These are phyloP conservation scores for Hyperopisus bebe DNA, from an alignment of 2,113 vertebrate species.

Conservation along the genomic window DNA sequence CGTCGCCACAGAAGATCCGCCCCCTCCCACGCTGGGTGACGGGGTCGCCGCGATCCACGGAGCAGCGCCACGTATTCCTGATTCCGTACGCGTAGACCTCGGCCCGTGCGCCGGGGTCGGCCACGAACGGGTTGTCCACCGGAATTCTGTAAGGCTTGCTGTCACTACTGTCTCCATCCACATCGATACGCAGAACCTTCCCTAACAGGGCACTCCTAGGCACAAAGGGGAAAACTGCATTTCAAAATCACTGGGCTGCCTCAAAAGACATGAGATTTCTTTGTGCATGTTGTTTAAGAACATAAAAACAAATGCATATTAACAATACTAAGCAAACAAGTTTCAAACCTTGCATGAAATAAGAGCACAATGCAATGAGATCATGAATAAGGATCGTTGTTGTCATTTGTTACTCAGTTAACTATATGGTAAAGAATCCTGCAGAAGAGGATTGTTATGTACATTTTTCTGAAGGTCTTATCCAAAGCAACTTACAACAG, in stretches of 20 bases:
- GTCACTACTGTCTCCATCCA: constrained; percentile 58
- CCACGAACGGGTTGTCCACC: constrained; percentile 66
- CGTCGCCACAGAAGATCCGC: constrained; percentile 77
- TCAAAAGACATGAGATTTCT: constrained; percentile 14
- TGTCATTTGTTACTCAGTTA: neutral
- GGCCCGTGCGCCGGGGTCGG: constrained; percentile 50
- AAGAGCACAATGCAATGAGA: neutral
- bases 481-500: neutral
- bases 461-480: neutral
- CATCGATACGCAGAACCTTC: constrained; percentile 72
- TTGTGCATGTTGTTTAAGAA: neutral
- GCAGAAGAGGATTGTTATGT: neutral
- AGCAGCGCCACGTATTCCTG: constrained; percentile 78
- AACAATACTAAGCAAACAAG: neutral
- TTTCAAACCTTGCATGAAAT: neutral
- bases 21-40: constrained; percentile 56
- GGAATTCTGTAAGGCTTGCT: constrained; percentile 61
- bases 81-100: constrained; percentile 73
- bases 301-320: neutral
- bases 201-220: constrained; percentile 69
- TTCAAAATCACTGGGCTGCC: neutral
- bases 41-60: constrained; percentile 68
- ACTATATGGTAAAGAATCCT: neutral
- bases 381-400: neutral
- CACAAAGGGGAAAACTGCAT: neutral